Percentiles rank a stretch among this genome's conserved stretches.
Conservation (phyloP, 2,113 vertebrate species). For the Irena cyanogastra region DNA sequence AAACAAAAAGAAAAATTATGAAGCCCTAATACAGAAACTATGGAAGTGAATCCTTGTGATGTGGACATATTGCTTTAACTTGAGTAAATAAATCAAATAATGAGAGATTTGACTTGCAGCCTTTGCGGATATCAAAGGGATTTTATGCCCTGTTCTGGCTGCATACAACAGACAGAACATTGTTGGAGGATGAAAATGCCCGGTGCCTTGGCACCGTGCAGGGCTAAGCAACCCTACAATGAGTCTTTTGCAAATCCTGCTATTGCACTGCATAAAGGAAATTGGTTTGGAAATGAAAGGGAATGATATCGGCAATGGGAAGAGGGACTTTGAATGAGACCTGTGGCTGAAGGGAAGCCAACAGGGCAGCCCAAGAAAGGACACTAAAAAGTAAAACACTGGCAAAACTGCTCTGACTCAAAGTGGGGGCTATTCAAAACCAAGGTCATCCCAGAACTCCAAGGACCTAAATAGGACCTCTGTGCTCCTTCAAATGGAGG, state of each 20-base stretch:
- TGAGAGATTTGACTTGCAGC: neutral
- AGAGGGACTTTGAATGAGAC: neutral
- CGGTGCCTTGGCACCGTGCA: neutral
- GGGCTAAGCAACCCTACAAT: neutral
- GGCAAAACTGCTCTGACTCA: neutral
- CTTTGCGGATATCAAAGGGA: slow-evolving; percentile 21
- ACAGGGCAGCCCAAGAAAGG: neutral
- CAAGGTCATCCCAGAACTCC: neutral
- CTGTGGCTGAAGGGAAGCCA: slow-evolving; percentile 3
- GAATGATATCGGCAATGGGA: neutral
- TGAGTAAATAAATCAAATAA: slow-evolving; percentile 19
- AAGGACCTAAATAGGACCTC: neutral
- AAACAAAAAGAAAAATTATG: neutral
- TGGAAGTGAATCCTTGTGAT: neutral
- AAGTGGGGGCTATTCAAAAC: neutral
- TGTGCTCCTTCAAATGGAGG: neutral
- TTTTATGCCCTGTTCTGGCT: neutral
- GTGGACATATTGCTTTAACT: neutral
- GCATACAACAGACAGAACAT: neutral
- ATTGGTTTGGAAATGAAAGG: neutral
- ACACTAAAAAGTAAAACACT: neutral
- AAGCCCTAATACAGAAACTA: neutral
- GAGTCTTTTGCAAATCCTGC: neutral
- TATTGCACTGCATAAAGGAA: neutral
- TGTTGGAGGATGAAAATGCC: slow-evolving; percentile 2